Evolutionary conservation across 1,140 invertebrate species (phyloP), one percentile per base, ranked within the genome.

Genomic region (Mycetomoellerius zeteki): DNA sequence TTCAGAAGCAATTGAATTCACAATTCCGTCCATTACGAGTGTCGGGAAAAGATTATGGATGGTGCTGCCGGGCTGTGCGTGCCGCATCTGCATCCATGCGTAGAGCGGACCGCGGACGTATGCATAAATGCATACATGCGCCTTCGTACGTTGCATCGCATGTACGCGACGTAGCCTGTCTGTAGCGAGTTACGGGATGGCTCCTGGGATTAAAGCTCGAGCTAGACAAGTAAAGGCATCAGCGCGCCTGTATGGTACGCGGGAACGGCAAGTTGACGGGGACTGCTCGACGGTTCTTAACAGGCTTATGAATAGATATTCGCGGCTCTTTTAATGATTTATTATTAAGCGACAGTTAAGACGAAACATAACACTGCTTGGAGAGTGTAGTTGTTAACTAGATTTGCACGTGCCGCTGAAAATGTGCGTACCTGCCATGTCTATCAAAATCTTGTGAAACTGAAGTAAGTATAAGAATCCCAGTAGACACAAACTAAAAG

Each of bases 1-100:
- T 93, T 93, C 92, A 94, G 91, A 91, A 90, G 88, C 94, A 94
- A 95, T 95, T 95, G 94, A 95, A 95, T 95, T 94, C 92, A 94
- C 93, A 92, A 94, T 94, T 93, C 91, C 93, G 93, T 92, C 93
- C 92, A 94, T 94, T 95, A 94, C 89, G 91, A 91, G 92, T 93
- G 94, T 93, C 94, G 92, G 93, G 93, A 94, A 95, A 95, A 94
- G 94, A 95, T 95, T 94, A 93, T 90, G 91, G 88, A 92, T 56
- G 77, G n/a, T 69, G 47, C 78, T 75, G 84, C 56, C 52, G 77
- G 21, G 73, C 76, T 73, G 88, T 89, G 90, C 94, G 93, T 94
- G 94, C 92, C 94, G 93, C 93, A 94, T 95, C 94, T 94, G 94
- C 94, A 94, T 93, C 92, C 92, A 89, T 88, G 88, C 91, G 82